These are phyloP conservation scores for Neomonachus schauinslandi DNA, from an alignment of 2,113 vertebrate species.

Conservation along the genomic window DNA sequence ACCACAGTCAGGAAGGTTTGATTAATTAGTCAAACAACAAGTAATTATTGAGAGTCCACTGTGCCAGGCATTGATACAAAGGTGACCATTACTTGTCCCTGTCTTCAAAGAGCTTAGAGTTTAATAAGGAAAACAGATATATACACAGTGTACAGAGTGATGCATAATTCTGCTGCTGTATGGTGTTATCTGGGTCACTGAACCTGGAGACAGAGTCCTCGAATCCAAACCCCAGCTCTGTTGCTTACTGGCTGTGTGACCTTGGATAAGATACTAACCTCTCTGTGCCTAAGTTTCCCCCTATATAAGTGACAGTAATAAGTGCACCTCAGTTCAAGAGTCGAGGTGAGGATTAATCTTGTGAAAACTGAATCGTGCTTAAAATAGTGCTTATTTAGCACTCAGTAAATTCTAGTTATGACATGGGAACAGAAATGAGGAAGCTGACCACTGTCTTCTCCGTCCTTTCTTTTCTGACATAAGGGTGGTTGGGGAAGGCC, in stretches of 20 bases:
- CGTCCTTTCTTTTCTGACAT: background rate
- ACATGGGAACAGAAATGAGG: background rate
- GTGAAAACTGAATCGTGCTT: background rate
- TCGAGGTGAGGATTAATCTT: background rate
- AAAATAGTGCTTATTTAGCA: background rate
- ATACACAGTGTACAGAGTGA: background rate
- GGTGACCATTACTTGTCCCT: background rate
- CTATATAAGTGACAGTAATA: background rate
- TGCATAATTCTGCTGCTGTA: background rate
- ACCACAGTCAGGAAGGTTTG: background rate
- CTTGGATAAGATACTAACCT: background rate
- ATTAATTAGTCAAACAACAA: background rate
- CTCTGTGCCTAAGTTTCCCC: background rate
- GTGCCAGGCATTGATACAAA: background rate
- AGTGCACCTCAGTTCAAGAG: background rate
- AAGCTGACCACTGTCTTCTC: background rate
- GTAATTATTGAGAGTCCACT: background rate
- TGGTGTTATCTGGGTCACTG: background rate
- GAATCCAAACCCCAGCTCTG: background rate
- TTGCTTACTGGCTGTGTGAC: background rate
- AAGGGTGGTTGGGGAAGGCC: background rate
- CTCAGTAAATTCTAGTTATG: background rate
- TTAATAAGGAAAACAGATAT: background rate
- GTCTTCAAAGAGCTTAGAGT: background rate
- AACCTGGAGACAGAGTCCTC: background rate